A percentile compares a stretch with the other conserved stretches of the same genome.
Conservation (phyloP, 1,140 invertebrate species). For the Brachionus koreanus region DNA sequence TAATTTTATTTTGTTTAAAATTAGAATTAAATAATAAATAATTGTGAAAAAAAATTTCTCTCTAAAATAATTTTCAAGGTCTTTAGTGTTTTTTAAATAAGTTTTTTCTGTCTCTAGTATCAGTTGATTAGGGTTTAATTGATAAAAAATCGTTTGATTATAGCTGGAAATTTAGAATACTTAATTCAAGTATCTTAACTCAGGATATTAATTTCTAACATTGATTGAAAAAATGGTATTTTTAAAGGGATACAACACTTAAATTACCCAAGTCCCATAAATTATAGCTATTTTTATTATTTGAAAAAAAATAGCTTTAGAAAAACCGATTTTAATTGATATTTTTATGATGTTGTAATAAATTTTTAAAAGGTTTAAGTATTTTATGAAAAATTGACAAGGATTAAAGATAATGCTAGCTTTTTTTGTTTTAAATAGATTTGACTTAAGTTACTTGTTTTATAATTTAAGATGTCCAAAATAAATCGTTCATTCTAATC, state of each 20-base stretch:
- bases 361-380: neutral
- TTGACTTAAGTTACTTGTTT: neutral
- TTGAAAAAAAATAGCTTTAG: too few relatives aligned
- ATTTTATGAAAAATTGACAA: neutral
- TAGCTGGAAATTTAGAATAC: neutral
- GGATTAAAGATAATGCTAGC: neutral
- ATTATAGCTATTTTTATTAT: too few relatives aligned
- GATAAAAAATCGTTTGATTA: neutral
- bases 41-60: too few relatives aligned
- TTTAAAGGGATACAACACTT: too few relatives aligned
- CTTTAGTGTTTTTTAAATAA: too few relatives aligned
- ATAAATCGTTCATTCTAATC: neutral
- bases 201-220: neutral
- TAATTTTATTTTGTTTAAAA: too few relatives aligned
- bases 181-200: neutral
- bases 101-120: too few relatives aligned
- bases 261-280: too few relatives aligned
- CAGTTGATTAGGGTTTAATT: neutral
- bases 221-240: too few relatives aligned
- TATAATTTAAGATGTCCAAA: neutral
- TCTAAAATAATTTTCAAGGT: too few relatives aligned
- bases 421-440: neutral
- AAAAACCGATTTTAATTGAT: neutral
- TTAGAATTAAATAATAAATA: too few relatives aligned
- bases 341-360: neutral